Evolutionary conservation across 2,888 invertebrate species (phyloP).

Genomic region (Ophion ventricosus): DNA sequence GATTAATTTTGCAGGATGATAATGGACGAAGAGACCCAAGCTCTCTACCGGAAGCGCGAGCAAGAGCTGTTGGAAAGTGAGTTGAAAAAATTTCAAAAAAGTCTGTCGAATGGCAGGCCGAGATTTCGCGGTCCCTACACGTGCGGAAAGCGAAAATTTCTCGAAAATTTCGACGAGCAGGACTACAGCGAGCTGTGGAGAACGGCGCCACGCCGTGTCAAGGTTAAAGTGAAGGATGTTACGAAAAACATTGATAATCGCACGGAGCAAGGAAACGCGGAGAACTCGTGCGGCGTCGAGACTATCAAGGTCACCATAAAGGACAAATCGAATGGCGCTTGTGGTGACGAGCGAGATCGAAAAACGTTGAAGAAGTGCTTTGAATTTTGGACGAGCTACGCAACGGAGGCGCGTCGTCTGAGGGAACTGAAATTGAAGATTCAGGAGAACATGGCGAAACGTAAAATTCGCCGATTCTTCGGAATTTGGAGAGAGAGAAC

Average conservation of each 20-base stretch:
- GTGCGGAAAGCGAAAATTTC: slow-evolving; percentile 67
- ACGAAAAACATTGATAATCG: neutral
- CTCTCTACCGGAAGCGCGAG: slow-evolving; percentile 71
- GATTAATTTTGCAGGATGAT: slow-evolving; percentile 67
- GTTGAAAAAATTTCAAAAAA: slow-evolving; percentile 74
- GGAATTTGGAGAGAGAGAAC: slow-evolving; percentile 72
- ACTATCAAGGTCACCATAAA: slow-evolving; percentile 78
- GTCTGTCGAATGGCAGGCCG: slow-evolving; percentile 70
- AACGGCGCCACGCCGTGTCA: slow-evolving; percentile 66
- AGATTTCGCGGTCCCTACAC: slow-evolving; percentile 71
- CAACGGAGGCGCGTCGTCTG: slow-evolving; percentile 69
- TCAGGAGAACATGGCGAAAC: slow-evolving; percentile 65
- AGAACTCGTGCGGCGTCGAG: slow-evolving; percentile 50
- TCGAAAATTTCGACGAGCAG: slow-evolving; percentile 67
- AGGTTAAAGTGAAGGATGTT: slow-evolving; percentile 58
- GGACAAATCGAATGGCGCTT: slow-evolving; percentile 72
- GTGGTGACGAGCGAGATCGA: slow-evolving; percentile 64
- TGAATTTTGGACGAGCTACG: slow-evolving; percentile 68
- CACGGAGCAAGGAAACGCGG: slow-evolving; percentile 11
- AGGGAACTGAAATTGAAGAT: slow-evolving; percentile 72
- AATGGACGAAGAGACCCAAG: slow-evolving; percentile 70
- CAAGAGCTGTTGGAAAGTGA: slow-evolving; percentile 73
- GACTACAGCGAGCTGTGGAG: slow-evolving; percentile 73
- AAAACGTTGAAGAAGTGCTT: slow-evolving; percentile 70
- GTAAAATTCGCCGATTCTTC: slow-evolving; percentile 72